Evolutionary conservation across 2,797 vertebrate genomes (phyloP).

Genomic region (Acrossocheilus wenchowensis): DNA sequence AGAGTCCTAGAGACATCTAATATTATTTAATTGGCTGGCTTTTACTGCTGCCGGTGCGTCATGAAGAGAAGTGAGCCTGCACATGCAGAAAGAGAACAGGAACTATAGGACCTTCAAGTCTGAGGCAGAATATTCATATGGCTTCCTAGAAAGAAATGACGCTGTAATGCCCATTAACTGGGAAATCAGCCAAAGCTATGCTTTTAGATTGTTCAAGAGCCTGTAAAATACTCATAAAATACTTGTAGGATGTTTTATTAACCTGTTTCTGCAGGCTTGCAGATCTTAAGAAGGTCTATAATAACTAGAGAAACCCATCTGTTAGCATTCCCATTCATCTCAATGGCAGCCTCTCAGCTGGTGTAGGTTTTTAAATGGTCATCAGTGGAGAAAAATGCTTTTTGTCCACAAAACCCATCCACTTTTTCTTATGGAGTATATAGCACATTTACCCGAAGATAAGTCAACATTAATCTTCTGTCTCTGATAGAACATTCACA

Average conservation of each 20-base stretch:
- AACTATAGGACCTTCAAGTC: background rate
- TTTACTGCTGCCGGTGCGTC: background rate
- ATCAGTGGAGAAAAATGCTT: conserved; percentile 3
- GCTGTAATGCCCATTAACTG: conserved; percentile 23
- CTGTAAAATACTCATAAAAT: conserved; percentile 44
- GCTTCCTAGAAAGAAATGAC: background rate
- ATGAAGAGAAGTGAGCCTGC: background rate
- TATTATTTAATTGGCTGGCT: conserved; percentile 19
- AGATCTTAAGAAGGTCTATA: background rate
- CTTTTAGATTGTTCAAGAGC: conserved; percentile 37
- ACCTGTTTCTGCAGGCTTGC: conserved; percentile 10
- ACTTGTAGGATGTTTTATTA: conserved; percentile 42
- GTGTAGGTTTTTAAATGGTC: background rate
- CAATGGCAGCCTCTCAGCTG: background rate
- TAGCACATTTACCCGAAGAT: background rate
- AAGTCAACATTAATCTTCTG: background rate
- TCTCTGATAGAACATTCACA: background rate
- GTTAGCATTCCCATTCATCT: conserved; percentile 3
- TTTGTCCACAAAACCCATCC: background rate
- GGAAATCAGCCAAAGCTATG: conserved; percentile 36
- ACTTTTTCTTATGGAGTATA: background rate
- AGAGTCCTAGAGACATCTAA: conserved; percentile 43
- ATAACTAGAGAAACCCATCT: background rate
- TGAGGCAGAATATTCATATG: background rate
- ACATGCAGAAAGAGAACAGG: background rate